Evolutionary conservation across 2,113 vertebrate species (phyloP).

Genomic region (Rostratula benghalensis): DNA sequence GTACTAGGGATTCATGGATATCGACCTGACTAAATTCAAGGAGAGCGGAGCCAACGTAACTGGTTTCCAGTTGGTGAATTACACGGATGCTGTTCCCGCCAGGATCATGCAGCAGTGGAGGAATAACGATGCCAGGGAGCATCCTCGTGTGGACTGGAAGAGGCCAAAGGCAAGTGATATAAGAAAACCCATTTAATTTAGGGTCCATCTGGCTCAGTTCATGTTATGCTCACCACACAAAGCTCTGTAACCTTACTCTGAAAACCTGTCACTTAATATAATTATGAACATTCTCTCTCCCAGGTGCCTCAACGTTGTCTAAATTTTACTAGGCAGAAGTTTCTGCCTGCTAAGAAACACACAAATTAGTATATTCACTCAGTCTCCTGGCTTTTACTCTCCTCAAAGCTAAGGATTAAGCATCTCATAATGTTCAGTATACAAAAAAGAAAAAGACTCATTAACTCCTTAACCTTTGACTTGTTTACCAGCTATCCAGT

Average conservation of each 20-base stretch:
- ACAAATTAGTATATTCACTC: not conserved
- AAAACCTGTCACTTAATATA: not conserved
- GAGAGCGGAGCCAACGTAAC: conserved; percentile 96
- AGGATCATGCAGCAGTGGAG: conserved; percentile 93
- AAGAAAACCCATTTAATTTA: not conserved
- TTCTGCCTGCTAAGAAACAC: not conserved
- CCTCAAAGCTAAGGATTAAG: not conserved
- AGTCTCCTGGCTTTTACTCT: not conserved
- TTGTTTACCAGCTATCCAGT: not conserved
- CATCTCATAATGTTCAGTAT: not conserved
- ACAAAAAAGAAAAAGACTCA: not conserved
- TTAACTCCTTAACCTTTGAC: conserved; percentile 15
- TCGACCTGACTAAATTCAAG: conserved; percentile 92
- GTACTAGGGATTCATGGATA: conserved; percentile 93
- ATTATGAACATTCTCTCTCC: not conserved
- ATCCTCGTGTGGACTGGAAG: conserved; percentile 88
- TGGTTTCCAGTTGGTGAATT: conserved; percentile 95
- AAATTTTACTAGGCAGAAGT: not conserved
- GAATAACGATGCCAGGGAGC: conserved; percentile 91
- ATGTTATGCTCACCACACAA: not conserved
- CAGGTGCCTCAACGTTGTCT: not conserved
- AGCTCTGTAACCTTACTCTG: not conserved
- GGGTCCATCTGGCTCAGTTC: not conserved
- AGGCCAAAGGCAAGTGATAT: conserved; percentile 84
- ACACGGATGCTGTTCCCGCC: conserved; percentile 85